A percentile compares a stretch with the other conserved stretches of the same genome.
These are phyloP conservation scores for Drosophila neotestacea DNA, from an alignment of 2,888 invertebrate genomes.

Conservation along the genomic window DNA sequence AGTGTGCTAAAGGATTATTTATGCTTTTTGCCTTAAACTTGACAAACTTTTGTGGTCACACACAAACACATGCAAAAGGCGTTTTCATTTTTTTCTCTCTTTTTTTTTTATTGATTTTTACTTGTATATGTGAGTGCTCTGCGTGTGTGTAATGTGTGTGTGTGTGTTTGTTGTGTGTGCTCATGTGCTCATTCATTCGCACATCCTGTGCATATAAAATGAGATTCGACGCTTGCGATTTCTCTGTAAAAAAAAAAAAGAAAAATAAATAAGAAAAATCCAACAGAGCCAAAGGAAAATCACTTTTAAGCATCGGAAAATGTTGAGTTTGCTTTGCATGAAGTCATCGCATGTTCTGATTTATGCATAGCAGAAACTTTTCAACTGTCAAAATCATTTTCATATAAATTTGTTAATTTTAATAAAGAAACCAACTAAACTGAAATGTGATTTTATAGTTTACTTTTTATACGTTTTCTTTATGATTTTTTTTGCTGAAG, in stretches of 20 bases:
- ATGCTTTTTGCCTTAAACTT: conserved; percentile 67
- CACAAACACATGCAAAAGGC: conserved; percentile 35
- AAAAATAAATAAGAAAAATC: neutral
- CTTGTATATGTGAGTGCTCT: neutral
- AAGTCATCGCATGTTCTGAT: conserved; percentile 23
- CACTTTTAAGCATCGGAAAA: conserved; percentile 6
- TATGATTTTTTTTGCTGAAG: neutral
- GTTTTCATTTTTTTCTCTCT: conserved; percentile 9
- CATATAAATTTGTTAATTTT: conserved; percentile 4
- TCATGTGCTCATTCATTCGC: conserved; percentile 27
- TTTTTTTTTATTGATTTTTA: conserved; percentile 47
- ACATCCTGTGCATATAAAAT: conserved; percentile 48
- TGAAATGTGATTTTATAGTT: conserved; percentile 6
- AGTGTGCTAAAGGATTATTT: conserved; percentile 59
- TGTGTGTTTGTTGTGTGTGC: neutral
- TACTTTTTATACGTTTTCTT: neutral
- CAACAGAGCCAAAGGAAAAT: conserved; percentile 2
- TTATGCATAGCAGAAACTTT: conserved; percentile 8
- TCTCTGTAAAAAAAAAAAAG: conserved; percentile 14
- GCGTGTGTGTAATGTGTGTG: conserved; percentile 7
- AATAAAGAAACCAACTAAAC: conserved; percentile 1
- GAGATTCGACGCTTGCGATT: conserved; percentile 38
- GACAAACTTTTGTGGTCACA: conserved; percentile 60
- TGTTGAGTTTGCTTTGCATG: conserved; percentile 5
- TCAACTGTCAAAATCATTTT: conserved; percentile 9